Evolutionary conservation across 1,140 invertebrate genomes (phyloP), one percentile per base, ranked within the genome.

Genomic region (Drosophila kurseongensis): DNA sequence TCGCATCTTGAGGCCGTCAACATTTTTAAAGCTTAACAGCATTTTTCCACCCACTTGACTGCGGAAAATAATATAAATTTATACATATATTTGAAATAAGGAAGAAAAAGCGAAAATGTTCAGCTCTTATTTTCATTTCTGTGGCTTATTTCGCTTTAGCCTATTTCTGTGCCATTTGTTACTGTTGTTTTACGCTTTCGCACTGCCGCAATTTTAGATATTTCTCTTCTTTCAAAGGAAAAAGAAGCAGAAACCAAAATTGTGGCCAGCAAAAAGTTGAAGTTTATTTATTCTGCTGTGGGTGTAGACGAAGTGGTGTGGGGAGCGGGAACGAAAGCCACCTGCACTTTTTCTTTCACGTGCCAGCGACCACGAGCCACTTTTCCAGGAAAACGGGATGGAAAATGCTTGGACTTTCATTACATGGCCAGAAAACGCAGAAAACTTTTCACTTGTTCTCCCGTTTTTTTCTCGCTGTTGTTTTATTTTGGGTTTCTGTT

Each of bases 301-400:
- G 60, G 63, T 40, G 66, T 18, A 27, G 41, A 16, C 16, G 16
- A 12, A 23, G 18, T 12, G n/a, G 57, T 36, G 13, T 2, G 29
- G 50, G 50, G 38, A 50, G 56, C 38, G 77, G 56, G 48, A 52
- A 72, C 60, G 61, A 78, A 69, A 78, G 75, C 83, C 83, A 86
- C 83, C 83, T 86, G 83, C 79, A 86, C 79, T 88, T 86, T 86
- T 86, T 88, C 82, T 88, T 86, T 82, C 66, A 78, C 83, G 65
- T 75, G 78, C 75, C 83, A 79, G 57, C 77, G 81, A 80, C 77
- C 81, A 80, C 69, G 51, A 45, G 67, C 56, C 73, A 81, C 52
- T 63, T 77, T 52, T 63, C 38, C 62, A 35, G 8, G 29, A 44
- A 50, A 45, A n/a, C 32, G 18, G 8, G 16, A 48, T 29, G 45